A percentile compares a stretch with the other conserved stretches of the same genome.
phyloP scores from a whole-genome alignment of 2,113 vertebrate species.

The Myiozetetes cayanensis region DNA sequence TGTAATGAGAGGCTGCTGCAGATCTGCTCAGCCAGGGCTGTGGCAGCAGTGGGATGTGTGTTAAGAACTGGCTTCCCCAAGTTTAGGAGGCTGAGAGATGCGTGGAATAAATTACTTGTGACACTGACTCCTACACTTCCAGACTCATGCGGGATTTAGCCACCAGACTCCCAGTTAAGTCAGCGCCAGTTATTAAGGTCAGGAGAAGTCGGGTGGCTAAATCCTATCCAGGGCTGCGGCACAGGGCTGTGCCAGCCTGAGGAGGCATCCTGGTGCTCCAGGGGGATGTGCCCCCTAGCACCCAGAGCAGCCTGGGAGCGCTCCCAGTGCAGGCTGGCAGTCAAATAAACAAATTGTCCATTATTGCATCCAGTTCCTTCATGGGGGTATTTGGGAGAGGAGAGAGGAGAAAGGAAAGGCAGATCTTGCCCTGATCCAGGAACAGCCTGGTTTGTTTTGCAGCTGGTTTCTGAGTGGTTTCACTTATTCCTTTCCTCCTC shows the following conservation, averaged over 20 bases:
- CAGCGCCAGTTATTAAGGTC: constrained; percentile 56
- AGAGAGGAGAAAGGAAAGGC: neutral
- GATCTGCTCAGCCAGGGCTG: neutral
- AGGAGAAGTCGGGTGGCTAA: constrained; percentile 49
- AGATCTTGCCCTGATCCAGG: neutral
- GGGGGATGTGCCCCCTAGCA: neutral
- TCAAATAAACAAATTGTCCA: neutral
- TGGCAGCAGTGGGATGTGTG: neutral
- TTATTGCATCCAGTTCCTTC: neutral
- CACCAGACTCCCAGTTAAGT: constrained; percentile 40
- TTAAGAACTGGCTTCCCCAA: constrained; percentile 4
- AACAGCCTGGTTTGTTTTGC: neutral
- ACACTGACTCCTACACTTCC: constrained; percentile 60
- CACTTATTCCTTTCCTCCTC: constrained; percentile 43
- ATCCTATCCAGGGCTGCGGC: neutral
- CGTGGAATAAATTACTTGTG: constrained; percentile 58
- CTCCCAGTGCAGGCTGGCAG: neutral
- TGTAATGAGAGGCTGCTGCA: neutral
- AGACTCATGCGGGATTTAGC: constrained; percentile 40
- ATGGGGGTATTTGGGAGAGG: neutral
- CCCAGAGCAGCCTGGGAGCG: neutral
- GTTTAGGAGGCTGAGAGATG: constrained; percentile 44
- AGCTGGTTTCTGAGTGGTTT: constrained; percentile 32
- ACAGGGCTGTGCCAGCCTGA: neutral
- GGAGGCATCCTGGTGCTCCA: fast-evolving